phyloP scores from a whole-genome alignment of 2,113 vertebrate species.

The Mola mola region DNA sequence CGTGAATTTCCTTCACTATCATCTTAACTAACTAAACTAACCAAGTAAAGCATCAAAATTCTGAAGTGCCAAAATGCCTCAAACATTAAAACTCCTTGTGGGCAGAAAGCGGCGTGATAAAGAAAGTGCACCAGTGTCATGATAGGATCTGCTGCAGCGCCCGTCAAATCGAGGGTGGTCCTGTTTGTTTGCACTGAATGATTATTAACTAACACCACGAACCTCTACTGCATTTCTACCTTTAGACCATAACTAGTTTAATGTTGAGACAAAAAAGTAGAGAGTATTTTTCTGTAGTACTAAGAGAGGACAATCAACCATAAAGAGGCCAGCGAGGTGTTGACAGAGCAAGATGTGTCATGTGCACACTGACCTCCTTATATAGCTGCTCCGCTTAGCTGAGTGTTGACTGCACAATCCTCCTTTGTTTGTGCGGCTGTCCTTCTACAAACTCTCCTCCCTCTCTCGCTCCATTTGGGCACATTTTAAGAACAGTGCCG shows the following conservation, averaged over 20 bases:
- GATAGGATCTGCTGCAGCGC: neutral
- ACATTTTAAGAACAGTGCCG: conserved; percentile 3
- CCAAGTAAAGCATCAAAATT: no score
- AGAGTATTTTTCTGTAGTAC: no score
- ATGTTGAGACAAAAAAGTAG: no score
- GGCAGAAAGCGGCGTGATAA: neutral
- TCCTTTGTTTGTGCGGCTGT: conserved; percentile 28
- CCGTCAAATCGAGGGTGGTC: neutral
- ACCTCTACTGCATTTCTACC: no score
- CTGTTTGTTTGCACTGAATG: neutral
- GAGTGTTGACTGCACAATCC: conserved; percentile 46
- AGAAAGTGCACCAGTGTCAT: neutral
- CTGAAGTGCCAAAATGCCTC: neutral
- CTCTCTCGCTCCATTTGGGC: neutral
- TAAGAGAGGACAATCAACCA: neutral
- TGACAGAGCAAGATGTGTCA: conserved; percentile 28
- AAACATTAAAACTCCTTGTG: neutral
- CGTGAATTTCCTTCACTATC: no score
- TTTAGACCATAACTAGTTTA: no score
- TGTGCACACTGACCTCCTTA: conserved; percentile 63
- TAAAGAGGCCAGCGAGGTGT: neutral
- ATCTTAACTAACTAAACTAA: no score
- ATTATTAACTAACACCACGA: neutral
- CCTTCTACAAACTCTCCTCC: neutral
- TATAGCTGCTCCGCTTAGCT: conserved; percentile 27